Evolutionary conservation across 2,888 invertebrate genomes (phyloP).

Genomic region (Epinotia nisella): DNA sequence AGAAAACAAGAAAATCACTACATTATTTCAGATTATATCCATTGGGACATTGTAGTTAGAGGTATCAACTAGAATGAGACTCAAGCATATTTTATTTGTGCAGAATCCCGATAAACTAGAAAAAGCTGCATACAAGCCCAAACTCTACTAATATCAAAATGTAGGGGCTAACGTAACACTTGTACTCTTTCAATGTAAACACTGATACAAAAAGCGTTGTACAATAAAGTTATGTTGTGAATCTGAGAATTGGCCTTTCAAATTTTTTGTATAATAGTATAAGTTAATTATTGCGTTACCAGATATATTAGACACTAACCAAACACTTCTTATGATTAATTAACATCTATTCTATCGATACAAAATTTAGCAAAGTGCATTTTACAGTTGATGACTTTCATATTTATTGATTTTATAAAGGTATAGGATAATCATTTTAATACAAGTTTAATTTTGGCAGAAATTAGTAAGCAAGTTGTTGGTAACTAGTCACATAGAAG

Average conservation of each 20-base stretch:
- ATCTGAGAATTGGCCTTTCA: constrained; percentile 18
- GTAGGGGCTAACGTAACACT: constrained; percentile 34
- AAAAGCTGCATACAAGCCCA: constrained; percentile 19
- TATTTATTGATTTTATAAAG: constrained; percentile 4
- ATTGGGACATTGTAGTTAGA: constrained; percentile 62
- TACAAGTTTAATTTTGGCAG: constrained; percentile 13
- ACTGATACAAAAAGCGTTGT: constrained; percentile 29
- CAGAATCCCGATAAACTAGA: constrained; percentile 48
- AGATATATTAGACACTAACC: constrained; percentile 42
- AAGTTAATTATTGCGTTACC: constrained; percentile 41
- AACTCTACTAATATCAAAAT: constrained; percentile 21
- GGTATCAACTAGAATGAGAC: constrained; percentile 48
- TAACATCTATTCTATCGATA: constrained; percentile 40
- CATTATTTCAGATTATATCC: constrained; percentile 64
- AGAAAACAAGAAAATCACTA: constrained; percentile 69
- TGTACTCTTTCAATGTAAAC: constrained; percentile 40
- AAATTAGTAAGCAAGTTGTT: constrained; percentile 10
- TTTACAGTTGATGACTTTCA: constrained; percentile 7
- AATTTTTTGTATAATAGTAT: constrained; percentile 30
- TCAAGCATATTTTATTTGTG: constrained; percentile 56
- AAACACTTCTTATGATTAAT: constrained; percentile 43
- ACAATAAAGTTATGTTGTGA: constrained; percentile 11
- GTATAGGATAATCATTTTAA: not conserved
- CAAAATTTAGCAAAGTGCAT: constrained; percentile 40
- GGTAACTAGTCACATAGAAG: constrained; percentile 31